phyloP scores from a whole-genome alignment of 2,113 vertebrate genomes.

The Phocoena phocoena region DNA sequence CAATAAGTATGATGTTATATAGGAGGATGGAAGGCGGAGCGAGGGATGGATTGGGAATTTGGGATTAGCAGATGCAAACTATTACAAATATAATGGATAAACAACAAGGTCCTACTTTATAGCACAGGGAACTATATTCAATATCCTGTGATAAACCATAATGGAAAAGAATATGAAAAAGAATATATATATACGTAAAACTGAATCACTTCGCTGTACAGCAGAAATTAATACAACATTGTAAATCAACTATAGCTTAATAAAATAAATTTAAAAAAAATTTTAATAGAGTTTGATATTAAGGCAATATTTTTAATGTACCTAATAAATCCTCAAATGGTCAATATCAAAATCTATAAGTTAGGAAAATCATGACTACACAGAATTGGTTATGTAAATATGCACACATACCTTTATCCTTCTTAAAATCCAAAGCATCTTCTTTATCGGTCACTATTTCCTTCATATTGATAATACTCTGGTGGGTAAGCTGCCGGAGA shows the following conservation, averaged over 20 bases:
- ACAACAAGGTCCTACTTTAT: background rate
- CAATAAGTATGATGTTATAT: background rate
- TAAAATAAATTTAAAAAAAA: background rate
- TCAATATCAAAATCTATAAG: background rate
- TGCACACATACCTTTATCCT: conserved; percentile 87
- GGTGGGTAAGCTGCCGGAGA: conserved; percentile 90
- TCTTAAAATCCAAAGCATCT: conserved; percentile 92
- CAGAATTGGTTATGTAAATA: background rate
- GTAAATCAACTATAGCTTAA: background rate
- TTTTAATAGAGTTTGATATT: background rate
- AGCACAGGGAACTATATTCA: background rate
- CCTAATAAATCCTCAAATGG: background rate
- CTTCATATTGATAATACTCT: conserved; percentile 94
- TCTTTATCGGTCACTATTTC: conserved; percentile 92
- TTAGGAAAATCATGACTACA: background rate
- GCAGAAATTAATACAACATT: background rate
- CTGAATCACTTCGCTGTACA: background rate
- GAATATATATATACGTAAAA: background rate
- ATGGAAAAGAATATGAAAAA: background rate
- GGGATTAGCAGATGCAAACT: background rate
- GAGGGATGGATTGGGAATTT: background rate
- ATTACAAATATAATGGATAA: background rate
- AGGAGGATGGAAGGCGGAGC: background rate
- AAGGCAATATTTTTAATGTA: conserved; percentile 6
- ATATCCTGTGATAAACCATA: background rate